These are phyloP conservation scores for Smutsia gigantea DNA, from an alignment of 2,797 vertebrate species.

Conservation along the genomic window DNA sequence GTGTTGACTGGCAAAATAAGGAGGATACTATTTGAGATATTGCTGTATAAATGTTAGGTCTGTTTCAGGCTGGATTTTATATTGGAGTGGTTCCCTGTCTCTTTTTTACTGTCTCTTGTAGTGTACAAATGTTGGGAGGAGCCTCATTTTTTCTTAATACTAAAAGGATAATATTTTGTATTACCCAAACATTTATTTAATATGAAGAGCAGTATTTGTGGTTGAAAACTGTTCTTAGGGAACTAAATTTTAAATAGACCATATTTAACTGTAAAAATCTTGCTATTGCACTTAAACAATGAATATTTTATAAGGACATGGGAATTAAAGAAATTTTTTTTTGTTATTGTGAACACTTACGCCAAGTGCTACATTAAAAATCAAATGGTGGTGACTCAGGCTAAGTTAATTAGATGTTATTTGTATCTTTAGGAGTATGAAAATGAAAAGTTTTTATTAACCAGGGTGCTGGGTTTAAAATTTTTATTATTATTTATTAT, in stretches of 20 bases:
- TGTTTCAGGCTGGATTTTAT: constrained; percentile 45
- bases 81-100: neutral
- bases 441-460: constrained; percentile 36
- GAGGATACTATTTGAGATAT: constrained; percentile 1
- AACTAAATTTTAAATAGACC: constrained; percentile 18
- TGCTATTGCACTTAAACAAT: constrained; percentile 28
- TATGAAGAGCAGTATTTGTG: constrained; percentile 6
- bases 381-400: constrained; percentile 1
- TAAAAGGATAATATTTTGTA: neutral
- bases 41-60: constrained; percentile 24
- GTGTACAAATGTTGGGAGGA: neutral
- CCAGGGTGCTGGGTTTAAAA: no score
- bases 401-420: constrained; percentile 37
- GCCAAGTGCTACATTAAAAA: constrained; percentile 16
- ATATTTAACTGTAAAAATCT: constrained; percentile 43
- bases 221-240: constrained; percentile 50
- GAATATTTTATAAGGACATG: constrained; percentile 22
- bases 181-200: constrained; percentile 40
- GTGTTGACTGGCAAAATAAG: constrained; percentile 14
- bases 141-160: neutral
- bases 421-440: constrained; percentile 34
- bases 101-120: neutral
- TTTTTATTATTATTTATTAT: no score
- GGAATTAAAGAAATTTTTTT: constrained; percentile 3
- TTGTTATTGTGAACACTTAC: constrained; percentile 27